Base-by-base conservation (phyloP, 2,888 invertebrate species). In the Hyalella azteca region DNA sequence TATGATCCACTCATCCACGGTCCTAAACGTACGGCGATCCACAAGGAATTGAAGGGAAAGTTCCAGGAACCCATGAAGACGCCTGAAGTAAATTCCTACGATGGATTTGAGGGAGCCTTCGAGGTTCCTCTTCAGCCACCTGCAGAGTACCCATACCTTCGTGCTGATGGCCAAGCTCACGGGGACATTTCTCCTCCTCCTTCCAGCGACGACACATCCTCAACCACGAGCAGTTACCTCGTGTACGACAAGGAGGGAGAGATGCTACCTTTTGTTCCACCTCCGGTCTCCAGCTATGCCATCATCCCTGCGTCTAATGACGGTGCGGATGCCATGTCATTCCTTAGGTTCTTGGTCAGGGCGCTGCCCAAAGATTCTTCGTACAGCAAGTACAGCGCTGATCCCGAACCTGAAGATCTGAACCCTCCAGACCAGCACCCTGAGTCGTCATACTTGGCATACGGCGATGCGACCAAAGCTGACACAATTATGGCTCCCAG, bases 171-270 rank as follows among this genome's bases (percentile, higher is more conserved):
- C 5, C 26, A 75, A 39, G 45, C 75, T n/a, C 75, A 75, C 45
- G 75, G 75, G 5, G 75, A 75, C 19, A 40, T 75, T 19, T 41
- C 45, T 22, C 75, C 75, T 75, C 75, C 75, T 45, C 75, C 75
- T n/a, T 66, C 66, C 0, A 66, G 36, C 66, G 75, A 75, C 45
- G 75, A 75, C 45, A 26, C 3, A 7, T 32, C 32, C 66, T 22
- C 11, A 32, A 66, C 66, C 5, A 36, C 36, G 7, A 75, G 75
- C 75, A 75, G 75, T 41, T 75, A 75, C 75, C 40, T 75, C 22
- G 19, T 75, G 4, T 75, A 75, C 45, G 75, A 75, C n/a, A 66
- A 15, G 19, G 75, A 48, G 9, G 45, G 41, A 13, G 45, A 75
- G 22, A 75, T 13, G 75, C 4, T 45, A 22, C 22, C 75, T n/a